Percentiles rank a stretch among this genome's conserved stretches.
phyloP scores from a whole-genome alignment of 2,888 invertebrate species.

The Cremastinae sp. region DNA sequence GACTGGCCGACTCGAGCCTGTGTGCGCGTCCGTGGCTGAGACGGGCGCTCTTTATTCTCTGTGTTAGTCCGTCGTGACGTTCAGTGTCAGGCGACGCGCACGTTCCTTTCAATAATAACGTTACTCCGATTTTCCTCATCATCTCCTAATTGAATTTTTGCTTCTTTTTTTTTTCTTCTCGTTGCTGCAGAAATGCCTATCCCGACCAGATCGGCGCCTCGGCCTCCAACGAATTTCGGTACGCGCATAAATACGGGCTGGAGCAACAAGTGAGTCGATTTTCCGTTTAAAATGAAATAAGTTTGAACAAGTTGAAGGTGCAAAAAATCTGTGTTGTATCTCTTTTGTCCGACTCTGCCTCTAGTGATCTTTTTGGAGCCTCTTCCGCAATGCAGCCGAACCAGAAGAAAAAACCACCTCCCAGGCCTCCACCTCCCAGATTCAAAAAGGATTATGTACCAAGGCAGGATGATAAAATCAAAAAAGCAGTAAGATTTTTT shows the following conservation, averaged over 20 bases:
- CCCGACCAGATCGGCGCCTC: conserved; percentile 84
- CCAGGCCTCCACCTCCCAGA: conserved; percentile 87
- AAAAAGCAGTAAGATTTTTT: conserved; percentile 71
- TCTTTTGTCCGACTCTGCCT: conserved; percentile 4
- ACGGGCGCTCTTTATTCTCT: conserved; percentile 41
- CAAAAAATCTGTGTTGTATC: background rate
- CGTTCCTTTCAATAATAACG: conserved; percentile 51
- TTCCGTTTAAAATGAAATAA: conserved; percentile 24
- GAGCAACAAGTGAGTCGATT: conserved; percentile 72
- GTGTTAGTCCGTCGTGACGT: conserved; percentile 55
- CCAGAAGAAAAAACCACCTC: conserved; percentile 87
- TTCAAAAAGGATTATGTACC: conserved; percentile 72
- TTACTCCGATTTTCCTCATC: conserved; percentile 16
- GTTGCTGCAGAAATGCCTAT: conserved; percentile 83
- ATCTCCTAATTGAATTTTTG: conserved; percentile 14
- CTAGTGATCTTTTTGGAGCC: conserved; percentile 73
- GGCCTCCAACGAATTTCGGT: conserved; percentile 81
- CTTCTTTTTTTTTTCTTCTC: conserved; percentile 19
- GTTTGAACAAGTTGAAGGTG: conserved; percentile 13
- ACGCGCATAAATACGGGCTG: conserved; percentile 67
- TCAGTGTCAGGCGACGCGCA: conserved; percentile 65
- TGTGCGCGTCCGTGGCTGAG: conserved; percentile 51
- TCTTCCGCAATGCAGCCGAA: conserved; percentile 81
- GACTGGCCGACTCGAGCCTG: conserved; percentile 41
- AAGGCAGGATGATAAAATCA: conserved; percentile 72